These are phyloP conservation scores for Plectrocnemia conspersa DNA, from an alignment of 1,140 invertebrate species.

Conservation along the genomic window DNA sequence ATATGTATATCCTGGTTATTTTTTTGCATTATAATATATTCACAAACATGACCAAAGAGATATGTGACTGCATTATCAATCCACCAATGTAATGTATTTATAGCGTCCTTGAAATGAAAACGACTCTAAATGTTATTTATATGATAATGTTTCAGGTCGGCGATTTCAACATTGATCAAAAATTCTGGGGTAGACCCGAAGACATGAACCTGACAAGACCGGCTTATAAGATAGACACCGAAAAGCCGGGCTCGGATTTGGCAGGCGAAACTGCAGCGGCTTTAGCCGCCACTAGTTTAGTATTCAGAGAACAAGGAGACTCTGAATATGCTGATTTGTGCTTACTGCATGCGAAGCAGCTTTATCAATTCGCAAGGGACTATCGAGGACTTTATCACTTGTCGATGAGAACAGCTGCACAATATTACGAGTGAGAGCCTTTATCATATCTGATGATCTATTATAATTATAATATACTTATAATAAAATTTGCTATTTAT, in stretches of 20 bases:
- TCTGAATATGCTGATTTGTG: constrained; percentile 48
- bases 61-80: too few relatives aligned
- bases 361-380: constrained; percentile 58
- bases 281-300: constrained; percentile 53
- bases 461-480: neutral
- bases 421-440: constrained; percentile 53
- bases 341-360: constrained; percentile 52
- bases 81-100: too few relatives aligned
- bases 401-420: constrained; percentile 51
- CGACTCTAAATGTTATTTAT: neutral
- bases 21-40: too few relatives aligned
- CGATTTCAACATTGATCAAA: constrained; percentile 53
- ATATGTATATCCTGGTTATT: too few relatives aligned
- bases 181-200: constrained; percentile 59
- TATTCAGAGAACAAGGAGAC: constrained; percentile 48
- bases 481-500: constrained; percentile 20
- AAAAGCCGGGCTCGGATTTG: constrained; percentile 59
- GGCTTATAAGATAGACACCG: constrained; percentile 55
- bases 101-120: too few relatives aligned
- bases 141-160: constrained; percentile 42
- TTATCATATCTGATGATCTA: neutral
- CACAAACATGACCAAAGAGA: too few relatives aligned
- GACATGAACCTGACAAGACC: constrained; percentile 58
- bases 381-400: constrained; percentile 56
- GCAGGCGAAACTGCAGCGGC: constrained; percentile 61